A percentile compares a stretch with the other conserved stretches of the same genome.
phyloP scores from a whole-genome alignment of 2,113 vertebrate genomes.

The Eleginops maclovinus region DNA sequence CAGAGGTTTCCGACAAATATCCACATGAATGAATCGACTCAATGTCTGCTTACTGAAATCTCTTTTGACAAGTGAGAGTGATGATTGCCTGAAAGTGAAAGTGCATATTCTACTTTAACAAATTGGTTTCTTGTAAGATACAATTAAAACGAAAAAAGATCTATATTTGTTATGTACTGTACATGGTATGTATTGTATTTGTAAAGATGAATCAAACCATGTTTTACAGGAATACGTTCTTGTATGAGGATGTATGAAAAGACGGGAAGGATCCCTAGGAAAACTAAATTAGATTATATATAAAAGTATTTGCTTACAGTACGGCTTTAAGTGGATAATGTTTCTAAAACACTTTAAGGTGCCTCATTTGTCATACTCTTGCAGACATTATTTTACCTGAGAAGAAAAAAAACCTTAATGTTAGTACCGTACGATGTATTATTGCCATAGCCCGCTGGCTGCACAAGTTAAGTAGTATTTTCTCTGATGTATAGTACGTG shows the following conservation, averaged over 20 bases:
- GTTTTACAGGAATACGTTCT: constrained; percentile 77
- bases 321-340: constrained; percentile 82
- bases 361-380: constrained; percentile 82
- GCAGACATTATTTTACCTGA: constrained; percentile 78
- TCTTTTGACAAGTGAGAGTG: constrained; percentile 56
- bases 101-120: constrained; percentile 71
- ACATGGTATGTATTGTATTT: constrained; percentile 84
- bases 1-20: constrained; percentile 48
- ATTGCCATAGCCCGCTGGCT: constrained; percentile 81
- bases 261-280: constrained; percentile 58
- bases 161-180: constrained; percentile 85
- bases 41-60: constrained; percentile 48
- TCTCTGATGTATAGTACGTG: constrained; percentile 79
- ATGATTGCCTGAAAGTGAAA: constrained; percentile 67
- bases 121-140: constrained; percentile 77
- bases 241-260: constrained; percentile 72
- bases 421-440: constrained; percentile 79
- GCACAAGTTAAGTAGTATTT: constrained; percentile 81
- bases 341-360: constrained; percentile 82
- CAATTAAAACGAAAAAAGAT: constrained; percentile 56
- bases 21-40: constrained; percentile 52
- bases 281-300: constrained; percentile 82
- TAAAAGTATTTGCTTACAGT: constrained; percentile 81
- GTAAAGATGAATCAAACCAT: constrained; percentile 80
- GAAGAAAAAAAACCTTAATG: constrained; percentile 76